Conservation (phyloP, 2,888 invertebrate species). For the Thymelicus acteon region DNA sequence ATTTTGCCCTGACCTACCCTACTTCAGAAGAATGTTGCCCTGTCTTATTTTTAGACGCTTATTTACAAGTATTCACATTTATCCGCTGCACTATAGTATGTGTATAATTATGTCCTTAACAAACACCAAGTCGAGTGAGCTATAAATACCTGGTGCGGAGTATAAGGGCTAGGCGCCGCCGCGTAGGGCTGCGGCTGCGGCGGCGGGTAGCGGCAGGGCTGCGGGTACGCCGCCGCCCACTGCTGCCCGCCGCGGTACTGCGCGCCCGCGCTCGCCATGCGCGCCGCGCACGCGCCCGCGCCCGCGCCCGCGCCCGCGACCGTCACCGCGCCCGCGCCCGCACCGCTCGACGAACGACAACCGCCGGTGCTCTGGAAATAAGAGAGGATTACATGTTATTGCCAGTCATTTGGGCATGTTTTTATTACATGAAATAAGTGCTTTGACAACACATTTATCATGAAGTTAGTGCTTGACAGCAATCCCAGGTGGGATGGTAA, state of each 20-base stretch:
- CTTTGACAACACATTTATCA: too few species aligned
- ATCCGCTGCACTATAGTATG: too few species aligned
- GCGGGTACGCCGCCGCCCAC: slow-evolving; percentile 81
- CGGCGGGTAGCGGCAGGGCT: slow-evolving; percentile 82
- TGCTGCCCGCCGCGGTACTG: slow-evolving; percentile 83
- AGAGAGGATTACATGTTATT: not conserved
- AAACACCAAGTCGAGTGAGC: too few species aligned
- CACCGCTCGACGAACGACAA: slow-evolving; percentile 73
- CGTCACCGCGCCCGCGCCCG: slow-evolving; percentile 80
- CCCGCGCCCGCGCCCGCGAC: slow-evolving; percentile 79
- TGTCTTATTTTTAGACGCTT: too few species aligned
- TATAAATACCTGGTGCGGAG: slow-evolving; percentile 71
- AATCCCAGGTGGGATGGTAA: too few species aligned
- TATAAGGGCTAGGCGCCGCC: slow-evolving; percentile 74
- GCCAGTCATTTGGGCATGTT: too few species aligned
- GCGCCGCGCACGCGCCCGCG: slow-evolving; percentile 82
- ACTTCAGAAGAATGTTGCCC: too few species aligned
- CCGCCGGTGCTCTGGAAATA: slow-evolving; percentile 74
- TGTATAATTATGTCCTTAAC: too few species aligned
- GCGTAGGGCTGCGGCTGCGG: slow-evolving; percentile 78
- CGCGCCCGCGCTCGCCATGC: slow-evolving; percentile 83
- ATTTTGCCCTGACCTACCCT: too few species aligned
- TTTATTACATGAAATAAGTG: too few species aligned
- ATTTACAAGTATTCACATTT: too few species aligned
- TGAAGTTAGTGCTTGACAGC: too few species aligned